Conservation (phyloP, 2,888 invertebrate species). For the Cephalotes varians region DNA sequence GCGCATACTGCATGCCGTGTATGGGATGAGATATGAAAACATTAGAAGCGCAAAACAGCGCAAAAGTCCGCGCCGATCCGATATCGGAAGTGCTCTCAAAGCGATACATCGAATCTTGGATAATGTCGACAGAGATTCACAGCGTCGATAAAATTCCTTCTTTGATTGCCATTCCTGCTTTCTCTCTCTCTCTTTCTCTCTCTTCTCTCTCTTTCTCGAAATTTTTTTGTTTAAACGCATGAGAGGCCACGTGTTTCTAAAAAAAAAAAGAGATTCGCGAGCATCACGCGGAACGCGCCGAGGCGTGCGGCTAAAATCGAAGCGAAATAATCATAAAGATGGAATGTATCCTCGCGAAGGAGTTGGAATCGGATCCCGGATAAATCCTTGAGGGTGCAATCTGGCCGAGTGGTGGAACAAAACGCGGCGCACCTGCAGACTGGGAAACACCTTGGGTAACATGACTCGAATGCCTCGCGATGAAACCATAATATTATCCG, state of each 20-base stretch:
- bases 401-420: slow-evolving; percentile 71
- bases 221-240: not conserved
- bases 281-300: slow-evolving; percentile 17
- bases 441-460: slow-evolving; percentile 71
- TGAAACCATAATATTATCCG: slow-evolving; percentile 78
- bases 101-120: not conserved
- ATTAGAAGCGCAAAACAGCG: not conserved
- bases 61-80: not conserved
- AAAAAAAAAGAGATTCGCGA: not conserved
- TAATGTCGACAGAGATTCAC: not conserved
- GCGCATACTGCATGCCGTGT: not conserved
- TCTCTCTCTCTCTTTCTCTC: no score
- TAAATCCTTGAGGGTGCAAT: slow-evolving; percentile 73
- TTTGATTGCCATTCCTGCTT: not conserved
- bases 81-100: not conserved
- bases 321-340: slow-evolving; percentile 32
- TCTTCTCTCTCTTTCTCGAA: not conserved
- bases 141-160: not conserved
- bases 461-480: slow-evolving; percentile 70
- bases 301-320: not conserved
- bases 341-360: slow-evolving; percentile 49
- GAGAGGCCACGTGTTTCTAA: not conserved
- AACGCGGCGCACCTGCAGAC: slow-evolving; percentile 70
- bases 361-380: slow-evolving; percentile 69
- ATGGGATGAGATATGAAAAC: slow-evolving; percentile 34